phyloP scores from a whole-genome alignment of 2,888 invertebrate genomes.

The Habroteleia sp. region DNA sequence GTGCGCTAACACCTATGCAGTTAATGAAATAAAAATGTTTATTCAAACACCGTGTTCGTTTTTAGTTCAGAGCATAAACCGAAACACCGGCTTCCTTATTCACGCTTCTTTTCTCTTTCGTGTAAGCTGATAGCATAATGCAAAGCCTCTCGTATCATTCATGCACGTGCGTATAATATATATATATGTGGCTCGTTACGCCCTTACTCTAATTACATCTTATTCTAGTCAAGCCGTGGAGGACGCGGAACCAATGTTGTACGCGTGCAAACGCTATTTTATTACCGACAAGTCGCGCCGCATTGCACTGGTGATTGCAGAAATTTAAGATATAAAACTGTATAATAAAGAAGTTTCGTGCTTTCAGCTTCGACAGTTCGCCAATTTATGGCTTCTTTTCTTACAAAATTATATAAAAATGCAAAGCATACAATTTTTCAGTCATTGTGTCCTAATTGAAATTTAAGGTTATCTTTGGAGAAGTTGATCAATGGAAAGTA shows the following conservation, averaged over 20 bases:
- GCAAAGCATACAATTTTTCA: too few relatives aligned
- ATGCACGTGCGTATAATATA: conserved; percentile 63
- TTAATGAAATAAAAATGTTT: conserved; percentile 46
- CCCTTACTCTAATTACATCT: conserved; percentile 62
- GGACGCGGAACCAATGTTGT: conserved; percentile 56
- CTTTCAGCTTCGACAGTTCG: too few relatives aligned
- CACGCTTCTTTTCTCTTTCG: conserved; percentile 46
- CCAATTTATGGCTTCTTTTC: too few relatives aligned
- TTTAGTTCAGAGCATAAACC: conserved; percentile 57
- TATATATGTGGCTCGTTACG: conserved; percentile 64
- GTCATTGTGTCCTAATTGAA: too few relatives aligned
- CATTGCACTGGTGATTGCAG: conserved; percentile 23
- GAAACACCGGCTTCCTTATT: conserved; percentile 55
- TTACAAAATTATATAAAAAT: too few relatives aligned
- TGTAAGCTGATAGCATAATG: conserved; percentile 58
- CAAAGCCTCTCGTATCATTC: conserved; percentile 59
- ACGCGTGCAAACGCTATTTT: conserved; percentile 32
- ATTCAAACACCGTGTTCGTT: conserved; percentile 33
- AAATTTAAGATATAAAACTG: conserved; percentile 29
- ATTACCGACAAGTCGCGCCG: conserved; percentile 33
- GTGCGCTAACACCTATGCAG: conserved; percentile 38
- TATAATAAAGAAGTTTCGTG: too few relatives aligned
- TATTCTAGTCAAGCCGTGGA: conserved; percentile 45
- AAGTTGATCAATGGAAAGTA: too few relatives aligned
- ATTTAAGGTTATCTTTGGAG: too few relatives aligned